Conservation (phyloP, 1,140 invertebrate genomes). For the Babylonia areolata region DNA sequence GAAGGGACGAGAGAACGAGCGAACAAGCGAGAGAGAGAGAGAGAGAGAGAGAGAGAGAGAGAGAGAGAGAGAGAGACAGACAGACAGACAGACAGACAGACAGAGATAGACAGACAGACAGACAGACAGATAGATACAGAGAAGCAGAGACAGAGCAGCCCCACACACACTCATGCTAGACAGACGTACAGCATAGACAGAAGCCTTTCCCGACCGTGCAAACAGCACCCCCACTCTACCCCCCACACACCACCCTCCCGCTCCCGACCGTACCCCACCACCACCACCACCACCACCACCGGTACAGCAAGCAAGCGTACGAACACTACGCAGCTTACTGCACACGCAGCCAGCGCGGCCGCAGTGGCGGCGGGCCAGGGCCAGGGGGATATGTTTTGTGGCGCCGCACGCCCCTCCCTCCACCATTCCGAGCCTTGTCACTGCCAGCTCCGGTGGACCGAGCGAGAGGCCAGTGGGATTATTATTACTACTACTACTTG, state of each 20-base stretch:
- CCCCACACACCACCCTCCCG: too few relatives aligned
- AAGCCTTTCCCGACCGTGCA: neutral
- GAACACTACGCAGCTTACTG: neutral
- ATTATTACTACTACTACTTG: too few relatives aligned
- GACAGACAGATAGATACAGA: neutral
- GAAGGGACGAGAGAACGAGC: neutral
- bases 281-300: too few relatives aligned
- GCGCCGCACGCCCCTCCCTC: neutral
- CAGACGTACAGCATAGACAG: neutral
- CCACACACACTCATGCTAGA: neutral
- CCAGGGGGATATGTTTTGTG: neutral
- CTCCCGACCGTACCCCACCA: too few relatives aligned
- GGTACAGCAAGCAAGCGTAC: neutral
- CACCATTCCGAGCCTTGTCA: neutral
- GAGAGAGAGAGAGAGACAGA: neutral
- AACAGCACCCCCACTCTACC: too few relatives aligned
- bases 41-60: constrained; percentile 5
- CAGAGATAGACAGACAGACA: neutral
- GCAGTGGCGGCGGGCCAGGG: neutral
- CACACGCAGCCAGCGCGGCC: neutral
- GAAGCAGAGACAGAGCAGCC: neutral
- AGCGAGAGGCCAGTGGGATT: neutral
- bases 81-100: neutral
- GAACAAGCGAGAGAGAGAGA: neutral
- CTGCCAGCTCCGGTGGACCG: neutral